A percentile compares a stretch with the other conserved stretches of the same genome.
Conservation (phyloP, 1,140 invertebrate genomes). For the Neodiprion virginianus region DNA sequence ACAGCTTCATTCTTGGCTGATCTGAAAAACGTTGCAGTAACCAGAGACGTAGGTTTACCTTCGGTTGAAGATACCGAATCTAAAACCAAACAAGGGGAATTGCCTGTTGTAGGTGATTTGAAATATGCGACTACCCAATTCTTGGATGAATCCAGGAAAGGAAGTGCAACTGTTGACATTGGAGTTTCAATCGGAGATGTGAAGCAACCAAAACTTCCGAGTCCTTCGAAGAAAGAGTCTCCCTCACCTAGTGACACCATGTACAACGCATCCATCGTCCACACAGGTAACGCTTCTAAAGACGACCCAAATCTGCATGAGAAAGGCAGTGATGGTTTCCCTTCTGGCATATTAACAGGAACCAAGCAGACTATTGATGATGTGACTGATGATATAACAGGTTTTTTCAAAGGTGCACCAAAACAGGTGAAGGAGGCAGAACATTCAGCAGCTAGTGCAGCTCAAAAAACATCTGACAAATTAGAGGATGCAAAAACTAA, state of each 20-base stretch:
- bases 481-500: not conserved
- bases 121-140: conserved; percentile 30
- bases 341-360: conserved; percentile 34
- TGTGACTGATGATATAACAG: conserved; percentile 42
- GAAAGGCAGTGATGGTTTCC: conserved; percentile 20
- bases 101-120: not conserved
- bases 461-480: not conserved
- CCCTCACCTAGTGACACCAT: not conserved
- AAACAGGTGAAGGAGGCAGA: conserved; percentile 17
- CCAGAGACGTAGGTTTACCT: not conserved
- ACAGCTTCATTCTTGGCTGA: conserved; percentile 2
- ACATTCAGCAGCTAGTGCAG: not conserved
- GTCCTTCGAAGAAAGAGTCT: not conserved
- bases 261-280: not conserved
- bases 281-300: not conserved
- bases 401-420: conserved; percentile 34
- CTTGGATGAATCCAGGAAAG: conserved; percentile 36
- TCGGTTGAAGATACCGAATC: not conserved
- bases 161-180: not conserved
- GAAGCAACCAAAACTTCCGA: not conserved
- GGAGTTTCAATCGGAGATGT: not conserved
- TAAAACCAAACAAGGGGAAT: not conserved
- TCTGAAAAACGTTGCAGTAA: conserved; percentile 21
- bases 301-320: not conserved
- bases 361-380: conserved; percentile 43